Evolutionary conservation across 2,797 vertebrate species (phyloP), one percentile per base, ranked within the genome.

Genomic region (Myotis pilosus): DNA sequence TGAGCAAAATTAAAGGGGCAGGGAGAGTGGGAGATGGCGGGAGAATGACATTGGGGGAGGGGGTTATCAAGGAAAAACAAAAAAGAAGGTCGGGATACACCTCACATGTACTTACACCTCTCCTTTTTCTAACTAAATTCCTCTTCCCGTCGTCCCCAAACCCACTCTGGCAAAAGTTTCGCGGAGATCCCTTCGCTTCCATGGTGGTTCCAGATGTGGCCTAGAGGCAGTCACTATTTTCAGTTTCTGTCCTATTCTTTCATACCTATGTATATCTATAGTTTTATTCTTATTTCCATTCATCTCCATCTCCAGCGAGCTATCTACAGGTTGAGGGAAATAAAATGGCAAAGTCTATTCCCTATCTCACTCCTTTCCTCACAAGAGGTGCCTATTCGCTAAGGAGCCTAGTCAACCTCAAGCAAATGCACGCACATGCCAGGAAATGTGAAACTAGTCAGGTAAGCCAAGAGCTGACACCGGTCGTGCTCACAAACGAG

Each of bases 51-150:
- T 6, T 41, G 6, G 12, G 51, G 64, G 28, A 91, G 64, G 30
- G 17, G 2, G 41, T 28, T 33, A 11, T 47, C 44, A 64, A 74
- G 80, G 25, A 38, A 64, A 28, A 60, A 62, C n/a, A 62, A 9
- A 69, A 68, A 83, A n/a, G 38, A 66, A 30, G 51, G 12, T 51
- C 23, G 64, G 69, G 16, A 12, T 41, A 47, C 2, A 41, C 47
- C 13, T 49, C 2, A 2, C 5, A 60, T 60, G n/a, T 22, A 57
- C 79, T 93, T 91, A 62, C 23, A 93, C 82, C 78, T 86, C 92
- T 94, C 87, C 15, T 20, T 66, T 96, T 97, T 96, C 79, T 82
- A 93, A 96, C 92, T 97, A 91, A 95, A 97, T 96, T 80, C 72
- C 93, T 93, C 75, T 91, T 95, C 25, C 64, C n/a, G 93, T 8